phyloP scores from a whole-genome alignment of 2,113 vertebrate species.

The Polypterus bichir region DNA sequence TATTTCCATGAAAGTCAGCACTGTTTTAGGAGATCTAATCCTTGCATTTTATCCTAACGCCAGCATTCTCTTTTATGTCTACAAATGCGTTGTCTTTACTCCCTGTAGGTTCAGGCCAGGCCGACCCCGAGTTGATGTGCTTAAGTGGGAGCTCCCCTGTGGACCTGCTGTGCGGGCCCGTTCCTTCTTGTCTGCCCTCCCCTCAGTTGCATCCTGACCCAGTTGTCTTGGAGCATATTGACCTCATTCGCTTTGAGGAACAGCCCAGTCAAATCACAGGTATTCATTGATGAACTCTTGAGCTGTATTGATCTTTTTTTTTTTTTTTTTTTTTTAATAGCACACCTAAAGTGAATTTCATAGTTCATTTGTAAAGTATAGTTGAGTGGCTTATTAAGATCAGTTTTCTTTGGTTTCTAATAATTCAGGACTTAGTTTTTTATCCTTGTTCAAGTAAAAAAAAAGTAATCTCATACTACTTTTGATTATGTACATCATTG shows the following conservation, averaged over 20 bases:
- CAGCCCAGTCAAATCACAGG: slow-evolving; percentile 36
- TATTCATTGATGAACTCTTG: slow-evolving; percentile 10
- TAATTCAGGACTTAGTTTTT: no score
- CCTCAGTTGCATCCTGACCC: slow-evolving; percentile 86
- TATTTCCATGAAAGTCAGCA: no score
- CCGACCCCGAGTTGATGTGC: slow-evolving; percentile 68
- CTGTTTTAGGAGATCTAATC: no score
- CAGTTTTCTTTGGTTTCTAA: no score
- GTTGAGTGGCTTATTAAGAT: no score
- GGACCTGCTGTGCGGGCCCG: slow-evolving; percentile 85
- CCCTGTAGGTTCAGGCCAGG: slow-evolving; percentile 38
- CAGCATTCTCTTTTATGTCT: not conserved
- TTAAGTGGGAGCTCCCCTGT: slow-evolving; percentile 56
- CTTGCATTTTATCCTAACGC: no score
- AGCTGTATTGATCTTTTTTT: not conserved
- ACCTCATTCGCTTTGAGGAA: slow-evolving; percentile 87
- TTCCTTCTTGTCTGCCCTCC: slow-evolving; percentile 85
- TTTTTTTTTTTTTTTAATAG: not conserved
- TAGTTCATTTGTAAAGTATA: no score
- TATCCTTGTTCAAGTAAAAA: no score
- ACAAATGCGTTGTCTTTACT: not conserved
- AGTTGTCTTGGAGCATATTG: slow-evolving; percentile 51
- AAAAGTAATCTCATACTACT: no score
- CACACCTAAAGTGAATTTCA: no score
- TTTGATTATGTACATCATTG: no score